Base-by-base conservation (phyloP, 2,888 invertebrate species). In the Allygus modestus region DNA sequence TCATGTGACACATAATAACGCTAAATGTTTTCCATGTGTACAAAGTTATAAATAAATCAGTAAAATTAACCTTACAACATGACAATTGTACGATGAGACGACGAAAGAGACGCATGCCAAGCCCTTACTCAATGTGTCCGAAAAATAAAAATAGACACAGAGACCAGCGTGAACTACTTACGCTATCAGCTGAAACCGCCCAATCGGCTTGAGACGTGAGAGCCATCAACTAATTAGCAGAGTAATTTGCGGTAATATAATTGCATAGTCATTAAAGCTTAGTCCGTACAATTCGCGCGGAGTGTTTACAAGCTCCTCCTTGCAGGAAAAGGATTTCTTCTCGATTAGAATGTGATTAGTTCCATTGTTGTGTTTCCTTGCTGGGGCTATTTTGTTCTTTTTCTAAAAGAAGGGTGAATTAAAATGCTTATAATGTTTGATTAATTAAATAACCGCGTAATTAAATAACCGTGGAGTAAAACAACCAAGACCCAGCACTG, bases 61-160 rank as follows among this genome's bases (percentile, higher is more conserved):
- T n/a, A n/a, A n/a, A n/a, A n/a, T n/a, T n/a, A n/a, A n/a, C n/a
- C n/a, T n/a, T n/a, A 37, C 9, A 37, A 37, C 4, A 37, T 9
- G 5, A 37, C 9, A 7, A 37, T 37, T 15, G 31, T 15, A 28
- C 26, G 31, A 65, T 12, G 31, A 0, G 65, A 12, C 58, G 23
- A 28, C 58, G 23, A 28, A 65, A 65, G 65, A 65, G 31, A 28
- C 28, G 65, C 31, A 15, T 65, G 65, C 65, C 65, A 65, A 65
- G 65, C 28, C n/a, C 31, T 65, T 65, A 28, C 65, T 65, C 65
- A 65, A 65, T 65, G 65, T 65, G 65, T 65, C 65, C 26, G 65
- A 28, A 65, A 65, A 65, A 65, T 65, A 65, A 65, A 65, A 65
- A 65, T 65, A 65, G 58, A 9, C 23, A 1, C 58, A 23, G 28